Base-by-base conservation (phyloP, 2,113 vertebrate genomes). In the Paraplagusia blochii region DNA sequence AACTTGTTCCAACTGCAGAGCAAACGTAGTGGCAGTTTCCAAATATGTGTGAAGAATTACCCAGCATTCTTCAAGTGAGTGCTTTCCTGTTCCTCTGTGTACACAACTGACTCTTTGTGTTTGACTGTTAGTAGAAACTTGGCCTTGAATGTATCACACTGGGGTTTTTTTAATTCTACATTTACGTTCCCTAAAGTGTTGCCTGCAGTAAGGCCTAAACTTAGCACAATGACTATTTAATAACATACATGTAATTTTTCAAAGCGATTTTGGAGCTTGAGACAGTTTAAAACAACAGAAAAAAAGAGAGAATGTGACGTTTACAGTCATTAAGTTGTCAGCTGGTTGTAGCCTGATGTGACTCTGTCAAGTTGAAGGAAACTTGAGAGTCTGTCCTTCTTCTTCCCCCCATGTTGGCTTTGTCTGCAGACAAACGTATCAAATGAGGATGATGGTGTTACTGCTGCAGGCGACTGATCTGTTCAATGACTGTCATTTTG, bases 311-410 rank as follows among this genome's bases (percentile, higher is more conserved):
- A 34, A 39, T 48, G 44, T 65, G 56, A 64, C 60, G 34, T 51
- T 38, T 51, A 53, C 48, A 61, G 67, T 62, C 73, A 83, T 81
- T 67, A 81, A 77, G 56, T 73, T 59, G 72, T 83, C 82, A 72
- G 49, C 69, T 69, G 57, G n/a, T 13, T 69, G 67, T 40, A 14
- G 62, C 42, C 15, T 43, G 51, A 60, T 58, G 49, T 40, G 58
- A 44, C 68, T 64, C 61, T 22, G 48, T 76, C 61, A 49, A 42
- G 19, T 52, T 45, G 71, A 64, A 3, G 17, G 75, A 70, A 77
- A 71, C 29, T n/a, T 16, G 70, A 85, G 74, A 81, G 64, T 59
- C 57, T 62, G 63, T 63, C 47, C 57, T 46, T 42, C 48, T 46
- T 12, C 18, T 18, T 57, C 19, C 36, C 52, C 76, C 6, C 22